phyloP scores from a whole-genome alignment of 2,888 invertebrate genomes.

The Standfussiana lucernea region DNA sequence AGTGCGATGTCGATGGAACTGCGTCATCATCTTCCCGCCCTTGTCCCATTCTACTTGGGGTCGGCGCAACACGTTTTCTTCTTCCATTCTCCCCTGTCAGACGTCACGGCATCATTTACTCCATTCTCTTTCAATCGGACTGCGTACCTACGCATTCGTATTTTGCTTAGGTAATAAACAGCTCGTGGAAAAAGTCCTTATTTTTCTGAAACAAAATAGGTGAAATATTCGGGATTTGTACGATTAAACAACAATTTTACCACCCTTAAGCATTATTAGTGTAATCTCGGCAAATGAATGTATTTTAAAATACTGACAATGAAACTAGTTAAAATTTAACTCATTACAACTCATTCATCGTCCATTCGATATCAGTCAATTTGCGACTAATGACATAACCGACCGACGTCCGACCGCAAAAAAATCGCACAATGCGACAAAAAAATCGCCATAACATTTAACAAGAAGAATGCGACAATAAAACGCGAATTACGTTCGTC shows the following conservation, averaged over 20 bases:
- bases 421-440: constrained; percentile 66
- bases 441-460: constrained; percentile 83
- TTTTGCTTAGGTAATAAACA: not conserved
- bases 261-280: not conserved
- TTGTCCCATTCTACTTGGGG: no score
- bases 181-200: not conserved
- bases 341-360: constrained; percentile 52
- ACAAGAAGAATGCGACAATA: constrained; percentile 88
- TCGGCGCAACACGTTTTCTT: no score
- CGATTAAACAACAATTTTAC: not conserved
- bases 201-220: not conserved
- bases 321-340: constrained; percentile 63
- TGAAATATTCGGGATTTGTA: not conserved
- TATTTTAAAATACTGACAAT: constrained; percentile 37
- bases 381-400: constrained; percentile 82
- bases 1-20: no score
- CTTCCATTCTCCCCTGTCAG: no score
- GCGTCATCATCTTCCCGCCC: no score
- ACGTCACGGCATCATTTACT: no score
- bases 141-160: not conserved
- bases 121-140: no score
- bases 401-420: constrained; percentile 80
- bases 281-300: not conserved
- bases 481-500: constrained; percentile 88
- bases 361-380: constrained; percentile 80